Evolutionary conservation across 2,888 invertebrate species (phyloP).

Genomic region (Synanthedon andrenaeformis): DNA sequence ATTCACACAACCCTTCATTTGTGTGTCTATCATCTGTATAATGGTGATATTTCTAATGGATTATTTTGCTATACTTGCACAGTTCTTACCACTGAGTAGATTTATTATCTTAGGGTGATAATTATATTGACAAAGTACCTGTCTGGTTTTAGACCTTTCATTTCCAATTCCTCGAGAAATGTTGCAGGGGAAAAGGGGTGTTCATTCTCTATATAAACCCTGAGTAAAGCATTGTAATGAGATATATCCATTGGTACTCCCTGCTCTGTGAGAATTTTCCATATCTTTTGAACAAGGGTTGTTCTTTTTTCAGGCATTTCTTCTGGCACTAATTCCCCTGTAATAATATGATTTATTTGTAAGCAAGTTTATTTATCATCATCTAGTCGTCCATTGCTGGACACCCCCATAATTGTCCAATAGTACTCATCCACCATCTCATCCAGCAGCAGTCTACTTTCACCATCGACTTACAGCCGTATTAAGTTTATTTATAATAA

Average conservation of each 20-base stretch:
- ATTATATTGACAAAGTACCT: slow-evolving; percentile 38
- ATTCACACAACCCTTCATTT: no score
- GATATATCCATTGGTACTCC: slow-evolving; percentile 86
- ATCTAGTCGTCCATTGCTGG: no score
- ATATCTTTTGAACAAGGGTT: slow-evolving; percentile 82
- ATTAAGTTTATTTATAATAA: no score
- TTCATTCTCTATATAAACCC: slow-evolving; percentile 89
- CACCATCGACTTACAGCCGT: no score
- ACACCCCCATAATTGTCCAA: neutral
- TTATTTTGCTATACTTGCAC: neutral
- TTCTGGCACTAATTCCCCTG: slow-evolving; percentile 79
- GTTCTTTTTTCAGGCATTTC: slow-evolving; percentile 81
- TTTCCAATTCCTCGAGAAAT: slow-evolving; percentile 80
- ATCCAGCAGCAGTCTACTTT: no score
- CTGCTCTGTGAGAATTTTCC: slow-evolving; percentile 79
- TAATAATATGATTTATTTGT: slow-evolving; percentile 3
- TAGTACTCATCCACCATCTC: no score
- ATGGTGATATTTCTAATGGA: no score
- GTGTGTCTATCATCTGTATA: no score
- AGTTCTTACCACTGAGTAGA: neutral
- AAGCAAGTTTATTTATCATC: neutral
- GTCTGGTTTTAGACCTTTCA: slow-evolving; percentile 85
- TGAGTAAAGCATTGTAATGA: slow-evolving; percentile 88
- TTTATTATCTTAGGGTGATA: no score
- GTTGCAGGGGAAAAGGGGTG: slow-evolving; percentile 84